Conservation (phyloP, 1,140 invertebrate genomes). For the Aleiodes sp. region DNA sequence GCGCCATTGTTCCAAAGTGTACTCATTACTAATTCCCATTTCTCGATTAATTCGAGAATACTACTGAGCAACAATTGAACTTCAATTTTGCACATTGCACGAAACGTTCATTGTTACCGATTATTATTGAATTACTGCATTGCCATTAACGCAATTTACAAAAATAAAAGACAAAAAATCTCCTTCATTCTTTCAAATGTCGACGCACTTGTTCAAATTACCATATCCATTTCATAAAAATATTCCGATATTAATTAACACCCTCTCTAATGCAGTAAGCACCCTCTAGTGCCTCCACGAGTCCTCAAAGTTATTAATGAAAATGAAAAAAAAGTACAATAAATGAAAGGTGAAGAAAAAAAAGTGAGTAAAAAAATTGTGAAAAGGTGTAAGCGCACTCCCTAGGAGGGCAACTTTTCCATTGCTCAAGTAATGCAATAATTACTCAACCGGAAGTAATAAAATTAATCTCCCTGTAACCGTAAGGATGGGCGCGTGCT, state of each 20-base stretch:
- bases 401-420: conserved; percentile 41
- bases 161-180: no score
- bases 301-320: no score
- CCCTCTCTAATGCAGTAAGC: background rate
- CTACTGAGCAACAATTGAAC: background rate
- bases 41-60: background rate
- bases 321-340: no score
- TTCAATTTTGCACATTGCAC: no score
- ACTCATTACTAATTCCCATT: background rate
- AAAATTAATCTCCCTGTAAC: conserved; percentile 57
- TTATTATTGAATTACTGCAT: no score
- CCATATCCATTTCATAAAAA: background rate
- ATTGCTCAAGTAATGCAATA: conserved; percentile 56
- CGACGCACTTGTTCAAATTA: background rate
- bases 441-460: conserved; percentile 62
- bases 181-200: no score
- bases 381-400: background rate
- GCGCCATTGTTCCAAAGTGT: background rate
- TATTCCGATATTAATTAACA: conserved; percentile 5
- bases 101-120: no score
- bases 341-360: no score
- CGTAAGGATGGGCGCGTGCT: conserved; percentile 1
- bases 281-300: background rate
- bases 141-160: no score
- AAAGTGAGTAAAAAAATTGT: background rate